Percentiles rank a stretch among this genome's conserved stretches.
These are phyloP conservation scores for Ips nitidus DNA, from an alignment of 1,140 invertebrate genomes.

Conservation along the genomic window DNA sequence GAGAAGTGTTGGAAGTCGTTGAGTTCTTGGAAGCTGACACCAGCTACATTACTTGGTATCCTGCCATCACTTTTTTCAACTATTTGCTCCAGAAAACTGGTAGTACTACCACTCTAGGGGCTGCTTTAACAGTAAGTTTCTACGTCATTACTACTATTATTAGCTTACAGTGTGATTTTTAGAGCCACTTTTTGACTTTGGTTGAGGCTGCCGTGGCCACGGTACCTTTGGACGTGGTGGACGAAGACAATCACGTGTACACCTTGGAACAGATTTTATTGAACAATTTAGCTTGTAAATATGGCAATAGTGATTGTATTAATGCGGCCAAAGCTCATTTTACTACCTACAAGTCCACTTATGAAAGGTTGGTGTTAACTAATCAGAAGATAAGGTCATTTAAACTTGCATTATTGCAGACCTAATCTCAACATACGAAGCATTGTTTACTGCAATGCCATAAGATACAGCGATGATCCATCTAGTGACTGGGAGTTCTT, in stretches of 20 bases:
- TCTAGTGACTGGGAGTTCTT: conserved; percentile 54
- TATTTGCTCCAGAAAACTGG: conserved; percentile 14
- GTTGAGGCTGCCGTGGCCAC: background rate
- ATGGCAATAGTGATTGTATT: conserved; percentile 55
- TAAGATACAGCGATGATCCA: conserved; percentile 48
- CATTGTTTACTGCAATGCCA: conserved; percentile 60
- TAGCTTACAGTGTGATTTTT: conserved; percentile 10
- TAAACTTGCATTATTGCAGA: conserved; percentile 41
- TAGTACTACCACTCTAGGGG: conserved; percentile 1
- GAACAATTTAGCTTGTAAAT: conserved; percentile 57
- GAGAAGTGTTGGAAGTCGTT: conserved; percentile 58
- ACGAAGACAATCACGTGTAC: conserved; percentile 44
- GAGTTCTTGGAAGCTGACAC: conserved; percentile 63
- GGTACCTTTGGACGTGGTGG: conserved; percentile 35
- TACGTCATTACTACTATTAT: background rate
- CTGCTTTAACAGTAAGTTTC: conserved; percentile 12
- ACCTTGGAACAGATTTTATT: conserved; percentile 52
- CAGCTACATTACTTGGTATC: conserved; percentile 65
- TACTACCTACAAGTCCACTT: conserved; percentile 19
- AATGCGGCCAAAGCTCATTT: conserved; percentile 45
- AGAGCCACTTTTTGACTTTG: conserved; percentile 14
- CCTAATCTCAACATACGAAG: conserved; percentile 59
- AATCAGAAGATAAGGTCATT: background rate
- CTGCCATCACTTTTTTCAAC: conserved; percentile 55
- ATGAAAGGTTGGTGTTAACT: conserved; percentile 24